Conservation (phyloP, 2,888 invertebrate genomes). For the Malacosoma neustria region DNA sequence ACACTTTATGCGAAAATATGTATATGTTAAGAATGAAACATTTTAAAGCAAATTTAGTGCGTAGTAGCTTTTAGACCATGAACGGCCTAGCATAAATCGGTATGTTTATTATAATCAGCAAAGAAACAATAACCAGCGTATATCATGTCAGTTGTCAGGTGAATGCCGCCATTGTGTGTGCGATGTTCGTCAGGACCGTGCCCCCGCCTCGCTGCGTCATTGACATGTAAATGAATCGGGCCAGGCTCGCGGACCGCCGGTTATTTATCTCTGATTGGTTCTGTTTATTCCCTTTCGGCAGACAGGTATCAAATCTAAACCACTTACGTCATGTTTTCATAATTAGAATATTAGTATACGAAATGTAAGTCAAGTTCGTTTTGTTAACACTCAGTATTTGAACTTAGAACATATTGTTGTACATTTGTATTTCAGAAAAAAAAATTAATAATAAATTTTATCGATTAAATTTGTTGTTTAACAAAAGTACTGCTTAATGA, state of each 20-base stretch:
- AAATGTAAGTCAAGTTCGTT: not conserved
- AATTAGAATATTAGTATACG: conserved; percentile 43
- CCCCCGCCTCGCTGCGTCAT: conserved; percentile 30
- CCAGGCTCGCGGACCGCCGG: conserved; percentile 53
- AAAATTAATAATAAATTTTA: too few relatives aligned
- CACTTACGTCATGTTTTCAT: conserved; percentile 40
- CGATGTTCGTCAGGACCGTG: conserved; percentile 11
- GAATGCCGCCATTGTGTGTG: conserved; percentile 39
- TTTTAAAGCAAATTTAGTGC: too few relatives aligned
- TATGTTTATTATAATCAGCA: too few relatives aligned
- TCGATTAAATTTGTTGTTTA: too few relatives aligned
- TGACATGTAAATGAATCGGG: conserved; percentile 68
- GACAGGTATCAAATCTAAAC: conserved; percentile 59
- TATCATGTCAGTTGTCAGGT: conserved; percentile 39
- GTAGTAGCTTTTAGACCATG: too few relatives aligned
- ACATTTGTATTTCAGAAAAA: too few relatives aligned
- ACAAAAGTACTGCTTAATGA: too few relatives aligned
- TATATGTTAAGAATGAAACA: too few relatives aligned
- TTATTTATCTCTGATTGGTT: conserved; percentile 73
- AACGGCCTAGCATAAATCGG: too few relatives aligned
- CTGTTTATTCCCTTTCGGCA: conserved; percentile 64
- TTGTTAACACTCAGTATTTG: not conserved
- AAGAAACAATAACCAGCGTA: too few relatives aligned
- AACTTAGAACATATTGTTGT: too few relatives aligned
- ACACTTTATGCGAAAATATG: too few relatives aligned